A percentile compares a stretch with the other conserved stretches of the same genome.
phyloP scores from a whole-genome alignment of 2,797 vertebrate genomes.

The Sciurus carolinensis region DNA sequence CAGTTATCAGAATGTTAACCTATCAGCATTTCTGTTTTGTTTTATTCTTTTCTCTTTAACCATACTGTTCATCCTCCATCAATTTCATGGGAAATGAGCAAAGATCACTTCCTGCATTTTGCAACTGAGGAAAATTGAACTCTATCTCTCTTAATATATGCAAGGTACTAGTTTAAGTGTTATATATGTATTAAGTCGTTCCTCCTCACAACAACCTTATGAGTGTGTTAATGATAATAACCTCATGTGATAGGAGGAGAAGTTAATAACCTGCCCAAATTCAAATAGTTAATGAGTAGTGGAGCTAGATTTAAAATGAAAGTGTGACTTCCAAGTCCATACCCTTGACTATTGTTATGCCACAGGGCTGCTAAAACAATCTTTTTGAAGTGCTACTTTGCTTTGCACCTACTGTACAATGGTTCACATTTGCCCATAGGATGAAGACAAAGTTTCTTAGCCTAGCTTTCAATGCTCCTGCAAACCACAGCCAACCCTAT shows the following conservation, averaged over 20 bases:
- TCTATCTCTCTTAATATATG: neutral
- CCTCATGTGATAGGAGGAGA: neutral
- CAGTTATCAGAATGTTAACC: neutral
- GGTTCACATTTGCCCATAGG: neutral
- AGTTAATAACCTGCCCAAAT: neutral
- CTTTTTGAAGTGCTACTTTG: conserved; percentile 16
- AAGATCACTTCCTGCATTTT: neutral
- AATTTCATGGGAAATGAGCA: neutral
- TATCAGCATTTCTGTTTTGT: neutral
- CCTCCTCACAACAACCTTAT: neutral
- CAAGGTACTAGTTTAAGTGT: neutral
- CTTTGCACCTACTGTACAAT: neutral
- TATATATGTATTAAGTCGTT: neutral
- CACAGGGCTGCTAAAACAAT: neutral
- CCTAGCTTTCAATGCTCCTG: neutral
- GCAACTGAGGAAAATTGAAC: neutral
- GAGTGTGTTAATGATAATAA: neutral
- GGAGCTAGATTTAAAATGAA: conserved; percentile 4
- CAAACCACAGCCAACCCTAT: neutral
- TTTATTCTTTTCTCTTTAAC: neutral
- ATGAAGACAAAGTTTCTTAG: neutral
- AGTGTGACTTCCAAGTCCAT: neutral
- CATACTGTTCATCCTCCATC: neutral
- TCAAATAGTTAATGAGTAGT: neutral
- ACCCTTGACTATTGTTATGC: neutral